Evolutionary conservation across 2,113 vertebrate genomes (phyloP).

Genomic region (Cygnus buccinator): DNA sequence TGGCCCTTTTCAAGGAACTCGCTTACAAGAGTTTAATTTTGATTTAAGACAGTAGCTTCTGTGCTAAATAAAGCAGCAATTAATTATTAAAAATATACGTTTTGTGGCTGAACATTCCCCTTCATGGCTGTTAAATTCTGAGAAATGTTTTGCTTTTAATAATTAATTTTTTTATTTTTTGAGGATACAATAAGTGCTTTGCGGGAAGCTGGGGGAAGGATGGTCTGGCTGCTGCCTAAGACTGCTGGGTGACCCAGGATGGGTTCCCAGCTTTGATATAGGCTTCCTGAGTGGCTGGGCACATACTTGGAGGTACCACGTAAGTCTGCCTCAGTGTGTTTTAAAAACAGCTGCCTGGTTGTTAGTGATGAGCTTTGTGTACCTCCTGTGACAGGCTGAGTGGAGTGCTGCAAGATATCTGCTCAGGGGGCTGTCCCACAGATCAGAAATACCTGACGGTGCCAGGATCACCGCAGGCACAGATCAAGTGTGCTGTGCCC

Average conservation of each 20-base stretch:
- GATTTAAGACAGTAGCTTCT: constrained; percentile 40
- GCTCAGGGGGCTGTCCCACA: neutral
- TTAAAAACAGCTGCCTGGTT: neutral
- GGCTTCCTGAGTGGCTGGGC: neutral
- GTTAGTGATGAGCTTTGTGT: neutral
- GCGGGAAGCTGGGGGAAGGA: neutral
- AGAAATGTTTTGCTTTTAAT: constrained; percentile 62
- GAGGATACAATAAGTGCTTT: constrained; percentile 16
- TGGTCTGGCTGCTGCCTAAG: neutral
- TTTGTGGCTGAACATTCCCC: constrained; percentile 45
- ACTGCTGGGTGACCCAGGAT: neutral
- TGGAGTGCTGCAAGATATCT: neutral
- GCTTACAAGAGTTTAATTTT: constrained; percentile 32
- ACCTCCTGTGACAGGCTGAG: neutral
- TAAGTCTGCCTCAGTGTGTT: neutral
- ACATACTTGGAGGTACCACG: neutral
- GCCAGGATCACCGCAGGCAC: neutral
- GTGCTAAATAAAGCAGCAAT: constrained; percentile 66
- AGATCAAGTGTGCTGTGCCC: neutral
- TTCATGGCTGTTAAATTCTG: constrained; percentile 34
- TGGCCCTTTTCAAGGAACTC: neutral
- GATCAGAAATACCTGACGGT: neutral
- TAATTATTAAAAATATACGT: constrained; percentile 70
- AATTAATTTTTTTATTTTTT: constrained; percentile 56
- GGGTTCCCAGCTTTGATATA: neutral